Evolutionary conservation across 2,113 vertebrate genomes (phyloP).

Genomic region (Cacatua alba): DNA sequence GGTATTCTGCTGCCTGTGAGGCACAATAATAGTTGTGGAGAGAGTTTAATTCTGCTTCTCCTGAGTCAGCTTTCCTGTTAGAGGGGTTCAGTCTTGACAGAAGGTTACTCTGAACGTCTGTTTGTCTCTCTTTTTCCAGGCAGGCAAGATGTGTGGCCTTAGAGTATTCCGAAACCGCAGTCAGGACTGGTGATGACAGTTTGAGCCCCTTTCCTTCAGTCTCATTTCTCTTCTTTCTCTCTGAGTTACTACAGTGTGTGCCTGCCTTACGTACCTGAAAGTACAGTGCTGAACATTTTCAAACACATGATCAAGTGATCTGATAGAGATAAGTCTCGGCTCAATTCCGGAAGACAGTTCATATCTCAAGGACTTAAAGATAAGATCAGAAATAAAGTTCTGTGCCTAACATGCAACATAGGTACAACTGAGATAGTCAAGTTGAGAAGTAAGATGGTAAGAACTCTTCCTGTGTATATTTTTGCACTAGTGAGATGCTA

Average conservation of each 20-base stretch:
- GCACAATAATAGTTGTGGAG: neutral
- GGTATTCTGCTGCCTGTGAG: neutral
- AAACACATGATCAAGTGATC: neutral
- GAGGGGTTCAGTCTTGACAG: neutral
- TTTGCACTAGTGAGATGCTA: neutral
- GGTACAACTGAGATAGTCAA: neutral
- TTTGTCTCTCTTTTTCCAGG: neutral
- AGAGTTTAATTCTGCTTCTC: neutral
- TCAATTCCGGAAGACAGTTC: neutral
- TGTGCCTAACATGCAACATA: neutral
- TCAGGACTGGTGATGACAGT: neutral
- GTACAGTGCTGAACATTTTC: neutral
- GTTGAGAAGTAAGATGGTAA: neutral
- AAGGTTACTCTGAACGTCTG: neutral
- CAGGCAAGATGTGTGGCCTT: neutral
- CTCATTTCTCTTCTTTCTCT: neutral
- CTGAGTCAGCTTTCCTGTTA: neutral
- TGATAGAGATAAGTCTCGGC: neutral
- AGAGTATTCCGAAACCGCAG: neutral
- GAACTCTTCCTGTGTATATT: neutral
- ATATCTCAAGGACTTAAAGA: neutral
- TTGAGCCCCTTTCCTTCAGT: neutral
- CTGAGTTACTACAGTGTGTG: neutral
- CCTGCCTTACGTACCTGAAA: neutral
- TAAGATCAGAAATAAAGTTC: neutral